These are phyloP conservation scores for Lochmaea crataegi DNA, from an alignment of 2,888 invertebrate genomes.

Conservation along the genomic window DNA sequence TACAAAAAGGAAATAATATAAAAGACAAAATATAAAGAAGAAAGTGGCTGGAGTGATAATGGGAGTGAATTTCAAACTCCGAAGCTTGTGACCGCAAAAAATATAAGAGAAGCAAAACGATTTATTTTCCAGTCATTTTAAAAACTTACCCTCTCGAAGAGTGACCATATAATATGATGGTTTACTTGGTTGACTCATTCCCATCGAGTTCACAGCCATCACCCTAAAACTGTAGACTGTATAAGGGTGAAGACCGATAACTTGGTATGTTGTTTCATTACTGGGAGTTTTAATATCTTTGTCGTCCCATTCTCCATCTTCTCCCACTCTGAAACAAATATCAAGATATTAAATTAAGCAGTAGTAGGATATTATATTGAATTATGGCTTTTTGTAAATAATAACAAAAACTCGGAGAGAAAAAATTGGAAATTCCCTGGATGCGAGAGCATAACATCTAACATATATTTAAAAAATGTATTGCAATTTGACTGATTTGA, in stretches of 20 bases:
- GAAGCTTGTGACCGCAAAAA: too few relatives aligned
- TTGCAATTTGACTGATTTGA: too few relatives aligned
- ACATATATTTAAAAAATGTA: too few relatives aligned
- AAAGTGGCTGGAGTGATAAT: too few relatives aligned
- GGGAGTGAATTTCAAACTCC: too few relatives aligned
- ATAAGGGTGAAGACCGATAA: constrained; percentile 76
- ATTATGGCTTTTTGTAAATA: neutral
- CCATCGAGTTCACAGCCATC: constrained; percentile 78
- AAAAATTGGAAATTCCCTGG: too few relatives aligned
- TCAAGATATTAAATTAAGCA: neutral
- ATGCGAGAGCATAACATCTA: too few relatives aligned
- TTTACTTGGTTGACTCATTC: constrained; percentile 75
- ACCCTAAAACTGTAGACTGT: constrained; percentile 82
- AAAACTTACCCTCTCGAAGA: constrained; percentile 75
- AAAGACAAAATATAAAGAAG: too few relatives aligned
- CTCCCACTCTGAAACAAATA: constrained; percentile 72
- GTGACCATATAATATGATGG: constrained; percentile 81
- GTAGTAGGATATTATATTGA: neutral
- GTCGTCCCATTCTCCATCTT: constrained; percentile 76
- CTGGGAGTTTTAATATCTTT: constrained; percentile 65
- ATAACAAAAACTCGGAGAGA: too few relatives aligned
- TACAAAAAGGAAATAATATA: too few relatives aligned
- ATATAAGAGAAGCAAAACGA: too few relatives aligned
- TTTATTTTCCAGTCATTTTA: neutral
- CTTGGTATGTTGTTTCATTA: constrained; percentile 75